Percentiles rank a stretch among this genome's conserved stretches.
Conservation (phyloP, 2,113 vertebrate genomes). For the Gulo gulo region DNA sequence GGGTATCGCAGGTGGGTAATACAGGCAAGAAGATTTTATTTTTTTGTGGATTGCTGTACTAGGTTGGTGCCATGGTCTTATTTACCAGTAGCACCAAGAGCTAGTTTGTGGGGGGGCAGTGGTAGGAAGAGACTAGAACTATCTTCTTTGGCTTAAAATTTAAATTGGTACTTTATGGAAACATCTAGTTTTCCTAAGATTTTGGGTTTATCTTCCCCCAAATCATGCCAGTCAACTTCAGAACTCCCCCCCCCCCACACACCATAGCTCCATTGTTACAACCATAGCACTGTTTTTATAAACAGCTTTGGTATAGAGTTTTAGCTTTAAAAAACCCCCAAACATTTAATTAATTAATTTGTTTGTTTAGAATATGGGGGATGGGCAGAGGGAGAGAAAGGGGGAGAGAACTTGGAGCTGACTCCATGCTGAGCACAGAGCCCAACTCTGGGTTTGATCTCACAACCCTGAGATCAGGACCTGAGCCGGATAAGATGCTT, state of each 20-base stretch:
- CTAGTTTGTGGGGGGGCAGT: background rate
- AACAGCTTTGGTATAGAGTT: background rate
- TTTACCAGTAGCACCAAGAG: background rate
- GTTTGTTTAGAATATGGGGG: background rate
- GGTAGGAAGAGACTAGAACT: background rate
- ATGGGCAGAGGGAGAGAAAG: background rate
- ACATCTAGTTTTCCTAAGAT: background rate
- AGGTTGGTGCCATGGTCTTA: background rate
- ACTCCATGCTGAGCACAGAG: background rate
- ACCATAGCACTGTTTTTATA: background rate
- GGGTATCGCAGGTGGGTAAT: background rate
- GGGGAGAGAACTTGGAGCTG: background rate
- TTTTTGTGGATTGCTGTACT: background rate
- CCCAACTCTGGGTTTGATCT: background rate
- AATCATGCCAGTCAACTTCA: background rate
- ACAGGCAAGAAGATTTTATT: background rate
- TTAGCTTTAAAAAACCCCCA: background rate
- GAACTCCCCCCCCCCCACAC: background rate
- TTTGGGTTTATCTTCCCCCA: background rate
- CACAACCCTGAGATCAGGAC: background rate
- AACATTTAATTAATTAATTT: background rate
- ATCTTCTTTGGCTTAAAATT: slow-evolving; percentile 14
- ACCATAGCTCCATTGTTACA: background rate
- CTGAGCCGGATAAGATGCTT: background rate
- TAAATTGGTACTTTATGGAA: slow-evolving; percentile 11